Conservation (phyloP, 2,797 vertebrate species). For the Dermochelys coriacea region DNA sequence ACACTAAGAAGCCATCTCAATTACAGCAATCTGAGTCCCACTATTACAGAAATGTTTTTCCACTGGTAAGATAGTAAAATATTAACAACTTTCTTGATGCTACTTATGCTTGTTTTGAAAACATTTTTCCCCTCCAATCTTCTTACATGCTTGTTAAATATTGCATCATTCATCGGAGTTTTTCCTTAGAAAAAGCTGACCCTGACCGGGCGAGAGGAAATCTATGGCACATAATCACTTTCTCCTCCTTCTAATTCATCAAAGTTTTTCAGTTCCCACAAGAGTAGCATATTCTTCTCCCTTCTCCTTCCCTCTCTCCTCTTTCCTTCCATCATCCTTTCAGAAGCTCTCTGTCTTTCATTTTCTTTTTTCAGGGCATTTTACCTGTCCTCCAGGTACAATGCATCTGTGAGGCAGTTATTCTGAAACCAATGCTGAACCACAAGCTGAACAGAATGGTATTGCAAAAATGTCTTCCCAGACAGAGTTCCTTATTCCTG, state of each 20-base stretch:
- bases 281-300: not conserved
- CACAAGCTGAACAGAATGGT: not conserved
- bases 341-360: not conserved
- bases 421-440: not conserved
- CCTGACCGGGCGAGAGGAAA: not conserved
- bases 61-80: conserved; percentile 11
- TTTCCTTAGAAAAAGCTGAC: not conserved
- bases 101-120: not conserved
- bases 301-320: not conserved
- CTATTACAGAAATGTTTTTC: conserved; percentile 41
- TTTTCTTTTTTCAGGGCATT: not conserved
- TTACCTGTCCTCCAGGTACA: not conserved
- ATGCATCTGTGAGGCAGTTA: not conserved
- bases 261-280: not conserved
- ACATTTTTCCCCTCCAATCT: not conserved
- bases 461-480: rapidly evolving
- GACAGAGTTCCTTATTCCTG: not conserved
- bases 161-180: not conserved
- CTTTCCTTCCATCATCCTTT: not conserved
- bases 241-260: not conserved
- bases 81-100: not conserved
- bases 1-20: conserved; percentile 55
- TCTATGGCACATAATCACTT: rapidly evolving
- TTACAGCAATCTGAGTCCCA: conserved; percentile 33
- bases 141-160: not conserved